These are phyloP conservation scores for Cephus rjabovi DNA, from an alignment of 2,888 invertebrate species.

Conservation along the genomic window DNA sequence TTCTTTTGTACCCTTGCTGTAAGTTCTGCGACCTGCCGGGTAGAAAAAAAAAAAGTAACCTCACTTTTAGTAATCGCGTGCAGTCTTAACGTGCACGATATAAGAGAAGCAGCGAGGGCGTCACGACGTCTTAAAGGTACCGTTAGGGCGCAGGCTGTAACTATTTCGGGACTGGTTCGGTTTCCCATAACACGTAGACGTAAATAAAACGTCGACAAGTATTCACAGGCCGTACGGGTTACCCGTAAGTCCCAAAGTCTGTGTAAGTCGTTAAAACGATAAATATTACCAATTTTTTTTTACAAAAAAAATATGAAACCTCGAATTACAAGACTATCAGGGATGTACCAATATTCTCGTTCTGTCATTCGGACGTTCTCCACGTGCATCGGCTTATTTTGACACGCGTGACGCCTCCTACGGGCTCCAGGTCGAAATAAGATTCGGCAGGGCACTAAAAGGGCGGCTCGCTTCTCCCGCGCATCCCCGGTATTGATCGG, in stretches of 20 bases:
- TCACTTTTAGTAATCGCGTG: background rate
- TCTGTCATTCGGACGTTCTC: background rate
- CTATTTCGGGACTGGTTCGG: background rate
- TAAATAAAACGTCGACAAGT: background rate
- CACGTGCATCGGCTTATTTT: background rate
- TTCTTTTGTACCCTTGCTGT: background rate
- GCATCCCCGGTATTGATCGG: slow-evolving; percentile 64
- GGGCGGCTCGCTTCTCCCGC: slow-evolving; percentile 45
- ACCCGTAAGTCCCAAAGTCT: background rate
- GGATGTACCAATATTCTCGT: background rate
- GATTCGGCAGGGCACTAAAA: slow-evolving; percentile 29
- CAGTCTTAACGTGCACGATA: background rate
- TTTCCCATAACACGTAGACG: background rate
- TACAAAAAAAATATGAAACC: background rate
- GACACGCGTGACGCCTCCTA: background rate
- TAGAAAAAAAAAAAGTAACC: background rate
- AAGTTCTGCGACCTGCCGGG: background rate
- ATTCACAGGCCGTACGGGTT: background rate
- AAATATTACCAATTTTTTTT: background rate
- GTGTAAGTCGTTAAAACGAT: background rate
- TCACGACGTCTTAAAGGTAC: background rate
- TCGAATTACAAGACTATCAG: background rate
- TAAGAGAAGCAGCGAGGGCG: background rate
- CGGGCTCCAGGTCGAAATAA: slow-evolving; percentile 17
- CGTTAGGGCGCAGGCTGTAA: background rate